These are phyloP conservation scores for Thamnophis elegans DNA, from an alignment of 2,797 vertebrate species.

Conservation along the genomic window DNA sequence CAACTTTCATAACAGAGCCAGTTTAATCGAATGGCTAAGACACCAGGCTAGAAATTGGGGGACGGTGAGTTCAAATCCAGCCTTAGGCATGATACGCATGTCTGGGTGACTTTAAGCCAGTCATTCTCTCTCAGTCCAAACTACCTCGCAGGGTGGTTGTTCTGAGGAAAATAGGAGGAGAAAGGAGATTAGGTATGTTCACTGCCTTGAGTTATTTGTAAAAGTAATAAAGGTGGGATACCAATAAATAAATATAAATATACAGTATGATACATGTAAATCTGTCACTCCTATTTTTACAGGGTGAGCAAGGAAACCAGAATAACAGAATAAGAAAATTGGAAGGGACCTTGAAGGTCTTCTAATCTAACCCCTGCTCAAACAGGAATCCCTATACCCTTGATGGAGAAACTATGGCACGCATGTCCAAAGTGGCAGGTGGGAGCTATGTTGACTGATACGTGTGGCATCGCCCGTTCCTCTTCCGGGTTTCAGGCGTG, in stretches of 20 bases:
- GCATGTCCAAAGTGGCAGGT: too few species aligned
- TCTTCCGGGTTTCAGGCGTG: too few species aligned
- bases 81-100: neutral
- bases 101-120: neutral
- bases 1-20: neutral
- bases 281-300: too few species aligned
- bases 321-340: too few species aligned
- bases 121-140: neutral
- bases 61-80: neutral
- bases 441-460: too few species aligned
- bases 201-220: neutral
- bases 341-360: too few species aligned
- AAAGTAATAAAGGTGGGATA: neutral
- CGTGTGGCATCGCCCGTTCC: too few species aligned
- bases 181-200: neutral
- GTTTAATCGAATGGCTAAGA: neutral
- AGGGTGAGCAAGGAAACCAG: neutral
- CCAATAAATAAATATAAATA: neutral
- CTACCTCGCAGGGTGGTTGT: neutral
- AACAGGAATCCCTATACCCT: too few species aligned
- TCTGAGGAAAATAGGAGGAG: neutral
- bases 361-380: too few species aligned
- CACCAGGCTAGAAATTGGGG: neutral
- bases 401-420: too few species aligned
- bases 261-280: neutral